Base-by-base conservation (phyloP, 2,888 invertebrate genomes). In the Lasioglossum vierecki region DNA sequence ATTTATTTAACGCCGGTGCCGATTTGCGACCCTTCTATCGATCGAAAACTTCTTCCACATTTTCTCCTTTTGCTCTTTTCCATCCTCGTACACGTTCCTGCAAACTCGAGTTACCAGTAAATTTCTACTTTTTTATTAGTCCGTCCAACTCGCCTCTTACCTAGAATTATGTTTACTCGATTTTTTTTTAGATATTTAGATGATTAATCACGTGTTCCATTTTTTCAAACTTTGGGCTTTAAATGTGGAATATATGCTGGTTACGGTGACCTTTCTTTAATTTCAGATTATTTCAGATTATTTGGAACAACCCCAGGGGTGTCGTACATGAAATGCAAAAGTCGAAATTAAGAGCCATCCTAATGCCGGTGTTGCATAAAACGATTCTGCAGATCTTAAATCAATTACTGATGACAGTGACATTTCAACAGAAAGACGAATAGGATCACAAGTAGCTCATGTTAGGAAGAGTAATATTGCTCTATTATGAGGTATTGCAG, bases 1-100 rank as follows among this genome's bases (percentile, higher is more conserved):
- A 86, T 81, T 86, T 86, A 86, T 86, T 84, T 81, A 85, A 82
- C 82, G 71, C 66, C 75, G 60, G 63, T 66, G 70, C 49, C 81
- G 70, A 80, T 85, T 70, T 73, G 30, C 76, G 44, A 66, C 73
- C 78, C 78, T 82, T 78, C 76, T 30, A 84, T 79, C 83, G 73
- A 85, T 85, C 57, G 35, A n/a, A 35, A 46, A 63, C 60, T 4
- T 35, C 30, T 57, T 15, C 39, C 30, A 35, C 8, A 15, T n/a
- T 41, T 26, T 15, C 35, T 44, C 2, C 13, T 13, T n/a, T 5
- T 8, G 15, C 30, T 30, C 30, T 18, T 63, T 63, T 5, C 63
- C 6, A 63, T n/a, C 63, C 30, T 30, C 63, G 0, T 8, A 4
- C 18, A 63, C 30, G 6, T 13, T 63, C 13, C 18, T 30, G 18